Conservation (phyloP, 2,113 vertebrate species). For the Elephantulus edwardii region DNA sequence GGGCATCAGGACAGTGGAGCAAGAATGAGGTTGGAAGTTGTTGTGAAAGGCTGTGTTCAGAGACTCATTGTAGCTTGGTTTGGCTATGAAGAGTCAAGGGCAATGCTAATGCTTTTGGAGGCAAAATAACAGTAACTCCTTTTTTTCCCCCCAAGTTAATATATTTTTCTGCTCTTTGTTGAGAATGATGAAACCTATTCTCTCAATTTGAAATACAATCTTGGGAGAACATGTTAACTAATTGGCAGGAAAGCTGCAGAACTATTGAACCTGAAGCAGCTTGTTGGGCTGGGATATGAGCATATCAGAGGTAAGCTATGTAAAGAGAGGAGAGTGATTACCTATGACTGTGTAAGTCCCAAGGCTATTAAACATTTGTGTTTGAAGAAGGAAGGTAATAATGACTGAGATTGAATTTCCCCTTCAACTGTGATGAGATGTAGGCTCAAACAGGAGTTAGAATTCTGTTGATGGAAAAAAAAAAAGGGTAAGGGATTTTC, state of each 20-base stretch:
- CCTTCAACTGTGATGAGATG: slow-evolving; percentile 14
- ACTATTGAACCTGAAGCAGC: background rate
- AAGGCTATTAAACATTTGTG: background rate
- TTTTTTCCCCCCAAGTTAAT: background rate
- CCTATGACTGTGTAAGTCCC: background rate
- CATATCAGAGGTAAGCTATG: background rate
- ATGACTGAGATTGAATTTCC: slow-evolving; percentile 14
- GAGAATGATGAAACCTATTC: background rate
- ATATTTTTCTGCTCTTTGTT: slow-evolving; percentile 32
- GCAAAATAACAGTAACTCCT: background rate
- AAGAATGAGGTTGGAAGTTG: background rate
- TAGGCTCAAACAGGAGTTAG: slow-evolving; percentile 3
- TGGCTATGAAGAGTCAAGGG: background rate
- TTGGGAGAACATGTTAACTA: background rate
- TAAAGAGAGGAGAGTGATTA: background rate
- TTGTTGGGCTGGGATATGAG: background rate
- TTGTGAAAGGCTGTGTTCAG: background rate
- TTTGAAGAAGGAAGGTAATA: background rate
- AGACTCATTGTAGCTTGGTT: background rate
- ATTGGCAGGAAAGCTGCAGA: background rate
- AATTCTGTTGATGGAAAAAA: slow-evolving; percentile 27
- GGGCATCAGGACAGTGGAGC: background rate
- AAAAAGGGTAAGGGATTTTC: slow-evolving; percentile 5
- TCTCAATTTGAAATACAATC: background rate
- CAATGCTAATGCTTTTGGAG: slow-evolving; percentile 18